A percentile compares a stretch with the other conserved stretches of the same genome.
Conservation (phyloP, 2,888 invertebrate genomes). For the Caradrina clavipalpis region DNA sequence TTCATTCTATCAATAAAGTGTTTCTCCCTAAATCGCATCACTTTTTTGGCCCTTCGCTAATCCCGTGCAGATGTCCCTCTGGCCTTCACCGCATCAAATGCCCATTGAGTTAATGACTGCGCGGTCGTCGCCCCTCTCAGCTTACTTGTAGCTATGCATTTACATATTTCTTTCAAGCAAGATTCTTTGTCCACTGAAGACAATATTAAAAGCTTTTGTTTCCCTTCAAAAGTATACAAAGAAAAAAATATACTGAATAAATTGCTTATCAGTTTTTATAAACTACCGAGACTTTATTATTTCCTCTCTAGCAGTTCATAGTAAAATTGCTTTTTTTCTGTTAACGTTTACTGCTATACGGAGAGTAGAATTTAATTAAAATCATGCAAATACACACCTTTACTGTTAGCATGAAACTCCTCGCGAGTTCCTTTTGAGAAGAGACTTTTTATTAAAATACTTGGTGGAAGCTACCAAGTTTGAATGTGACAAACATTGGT, state of each 20-base stretch:
- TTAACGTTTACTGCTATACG: constrained; percentile 55
- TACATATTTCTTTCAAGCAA: constrained; percentile 49
- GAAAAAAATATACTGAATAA: constrained; percentile 12
- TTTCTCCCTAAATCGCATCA: constrained; percentile 20
- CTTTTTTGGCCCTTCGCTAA: constrained; percentile 49
- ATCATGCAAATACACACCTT: constrained; percentile 80
- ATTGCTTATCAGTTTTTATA: constrained; percentile 48
- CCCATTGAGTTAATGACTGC: constrained; percentile 61
- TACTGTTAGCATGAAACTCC: constrained; percentile 61
- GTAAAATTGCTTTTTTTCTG: constrained; percentile 51
- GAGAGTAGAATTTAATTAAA: constrained; percentile 77
- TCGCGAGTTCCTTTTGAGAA: constrained; percentile 64
- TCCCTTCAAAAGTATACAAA: constrained; percentile 29
- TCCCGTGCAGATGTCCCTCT: constrained; percentile 46
- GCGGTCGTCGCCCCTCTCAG: constrained; percentile 45
- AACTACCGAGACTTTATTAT: constrained; percentile 47
- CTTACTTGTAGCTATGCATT: constrained; percentile 37
- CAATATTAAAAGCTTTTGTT: constrained; percentile 43
- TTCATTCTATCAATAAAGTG: constrained; percentile 50
- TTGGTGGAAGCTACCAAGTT: constrained; percentile 65
- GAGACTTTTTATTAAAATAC: constrained; percentile 75
- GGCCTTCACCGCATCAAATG: constrained; percentile 58
- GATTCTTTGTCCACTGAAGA: constrained; percentile 31
- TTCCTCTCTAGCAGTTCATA: constrained; percentile 33
- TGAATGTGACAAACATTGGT: constrained; percentile 71